These are phyloP conservation scores for Drosophila pseudoobscura DNA, from an alignment of 1,140 invertebrate species.

Conservation along the genomic window DNA sequence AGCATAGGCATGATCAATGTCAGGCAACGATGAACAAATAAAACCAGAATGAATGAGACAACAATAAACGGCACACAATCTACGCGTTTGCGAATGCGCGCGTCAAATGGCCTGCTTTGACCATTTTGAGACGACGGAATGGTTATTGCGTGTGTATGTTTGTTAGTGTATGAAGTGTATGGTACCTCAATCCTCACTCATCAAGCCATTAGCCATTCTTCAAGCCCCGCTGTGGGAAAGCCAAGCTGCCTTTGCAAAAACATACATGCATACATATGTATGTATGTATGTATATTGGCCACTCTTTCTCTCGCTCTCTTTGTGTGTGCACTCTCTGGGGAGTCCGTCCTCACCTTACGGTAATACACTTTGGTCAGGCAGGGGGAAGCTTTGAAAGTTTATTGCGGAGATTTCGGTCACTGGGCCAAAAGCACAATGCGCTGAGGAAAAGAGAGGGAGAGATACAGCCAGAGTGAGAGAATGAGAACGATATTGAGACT, in stretches of 20 bases:
- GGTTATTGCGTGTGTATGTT: not conserved
- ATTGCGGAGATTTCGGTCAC: slow-evolving; percentile 54
- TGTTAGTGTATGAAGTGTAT: slow-evolving; percentile 8
- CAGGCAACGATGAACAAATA: slow-evolving; percentile 4
- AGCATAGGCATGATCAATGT: slow-evolving; percentile 17
- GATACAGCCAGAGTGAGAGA: slow-evolving; percentile 11
- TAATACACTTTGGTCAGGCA: no score
- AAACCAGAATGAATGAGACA: slow-evolving; percentile 23
- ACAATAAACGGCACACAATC: slow-evolving; percentile 42
- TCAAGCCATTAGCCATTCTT: no score
- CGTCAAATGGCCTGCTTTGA: slow-evolving; percentile 38
- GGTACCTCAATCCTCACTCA: not conserved
- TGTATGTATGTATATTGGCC: no score
- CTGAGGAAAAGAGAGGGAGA: not conserved
- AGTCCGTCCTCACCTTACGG: no score
- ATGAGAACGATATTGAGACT: slow-evolving; percentile 7
- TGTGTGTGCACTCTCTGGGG: no score
- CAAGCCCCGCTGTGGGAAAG: no score
- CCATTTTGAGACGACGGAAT: slow-evolving; percentile 35
- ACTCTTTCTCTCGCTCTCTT: no score
- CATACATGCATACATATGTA: no score
- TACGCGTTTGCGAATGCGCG: slow-evolving; percentile 48
- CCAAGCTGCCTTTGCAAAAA: no score
- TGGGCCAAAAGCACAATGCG: slow-evolving; percentile 34
- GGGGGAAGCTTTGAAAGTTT: slow-evolving; percentile 37